These are phyloP conservation scores for Aspidapion aeneum DNA, from an alignment of 2,888 invertebrate species.

Conservation along the genomic window DNA sequence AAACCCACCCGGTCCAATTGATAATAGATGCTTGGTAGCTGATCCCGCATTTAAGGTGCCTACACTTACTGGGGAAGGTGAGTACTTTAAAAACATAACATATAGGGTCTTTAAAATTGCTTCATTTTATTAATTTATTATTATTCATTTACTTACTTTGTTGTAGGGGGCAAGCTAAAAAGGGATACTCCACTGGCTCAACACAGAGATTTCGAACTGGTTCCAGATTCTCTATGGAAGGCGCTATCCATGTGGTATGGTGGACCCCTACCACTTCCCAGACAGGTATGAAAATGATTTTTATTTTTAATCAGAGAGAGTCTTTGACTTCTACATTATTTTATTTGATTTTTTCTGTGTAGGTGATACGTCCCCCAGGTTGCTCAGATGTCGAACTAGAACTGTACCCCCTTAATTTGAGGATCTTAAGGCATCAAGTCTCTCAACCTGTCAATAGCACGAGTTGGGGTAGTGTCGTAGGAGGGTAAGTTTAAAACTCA, in stretches of 20 bases:
- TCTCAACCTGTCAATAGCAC: slow-evolving; percentile 36
- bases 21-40: slow-evolving; percentile 69
- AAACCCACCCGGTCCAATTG: slow-evolving; percentile 66
- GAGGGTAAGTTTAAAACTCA: slow-evolving; percentile 44
- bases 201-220: slow-evolving; percentile 79
- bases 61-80: slow-evolving; percentile 82
- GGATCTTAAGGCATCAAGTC: slow-evolving; percentile 68
- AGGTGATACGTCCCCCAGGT: slow-evolving; percentile 64
- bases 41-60: slow-evolving; percentile 59
- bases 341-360: too few species aligned
- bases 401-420: slow-evolving; percentile 75
- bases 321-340: too few species aligned
- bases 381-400: slow-evolving; percentile 73
- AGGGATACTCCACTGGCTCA: slow-evolving; percentile 70
- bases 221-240: slow-evolving; percentile 85
- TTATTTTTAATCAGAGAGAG: too few species aligned
- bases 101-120: too few species aligned
- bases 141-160: slow-evolving; percentile 1
- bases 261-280: slow-evolving; percentile 70
- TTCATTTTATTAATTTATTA: too few species aligned
- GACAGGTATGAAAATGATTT: slow-evolving; percentile 57
- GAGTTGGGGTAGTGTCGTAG: slow-evolving; percentile 42
- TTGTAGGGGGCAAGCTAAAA: slow-evolving; percentile 67
- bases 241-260: slow-evolving; percentile 82
- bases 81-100: slow-evolving; percentile 15